These are phyloP conservation scores for Cremastinae sp. DNA, from an alignment of 2,888 invertebrate genomes.

Conservation along the genomic window DNA sequence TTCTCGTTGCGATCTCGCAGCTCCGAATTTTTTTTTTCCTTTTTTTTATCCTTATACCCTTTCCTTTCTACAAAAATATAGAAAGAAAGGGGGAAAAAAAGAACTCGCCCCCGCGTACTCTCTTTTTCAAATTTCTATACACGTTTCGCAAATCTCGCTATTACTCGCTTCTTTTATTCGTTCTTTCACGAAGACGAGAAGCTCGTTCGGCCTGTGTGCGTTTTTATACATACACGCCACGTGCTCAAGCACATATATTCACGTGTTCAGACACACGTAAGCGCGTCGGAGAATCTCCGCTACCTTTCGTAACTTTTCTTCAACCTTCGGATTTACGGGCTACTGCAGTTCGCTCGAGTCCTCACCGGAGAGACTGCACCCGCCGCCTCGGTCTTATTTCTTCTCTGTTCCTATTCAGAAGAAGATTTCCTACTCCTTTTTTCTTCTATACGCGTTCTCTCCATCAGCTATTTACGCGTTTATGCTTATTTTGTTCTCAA, in stretches of 20 bases:
- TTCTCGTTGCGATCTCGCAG: slow-evolving; percentile 51
- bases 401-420: too few species aligned
- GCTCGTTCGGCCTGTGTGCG: slow-evolving; percentile 18
- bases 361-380: slow-evolving; percentile 26
- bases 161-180: slow-evolving; percentile 39
- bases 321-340: slow-evolving; percentile 56
- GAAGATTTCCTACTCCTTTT: neutral
- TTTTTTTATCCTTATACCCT: slow-evolving; percentile 32
- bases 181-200: slow-evolving; percentile 40
- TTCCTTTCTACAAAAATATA: slow-evolving; percentile 5
- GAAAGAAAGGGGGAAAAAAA: too few species aligned
- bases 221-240: neutral
- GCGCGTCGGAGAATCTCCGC: slow-evolving; percentile 51
- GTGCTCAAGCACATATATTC: neutral
- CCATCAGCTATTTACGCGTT: slow-evolving; percentile 34
- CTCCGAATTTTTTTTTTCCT: slow-evolving; percentile 26
- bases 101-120: slow-evolving; percentile 11
- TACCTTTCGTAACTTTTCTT: slow-evolving; percentile 57
- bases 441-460: neutral
- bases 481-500: slow-evolving; percentile 24
- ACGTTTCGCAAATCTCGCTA: slow-evolving; percentile 50
- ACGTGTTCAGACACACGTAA: slow-evolving; percentile 3
- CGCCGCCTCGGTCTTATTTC: slow-evolving; percentile 1
- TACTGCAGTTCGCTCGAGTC: slow-evolving; percentile 37
- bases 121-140: slow-evolving; percentile 59